A percentile compares a stretch with the other conserved stretches of the same genome.
Conservation (phyloP, 2,888 invertebrate genomes). For the Teinopalpus imperialis region DNA sequence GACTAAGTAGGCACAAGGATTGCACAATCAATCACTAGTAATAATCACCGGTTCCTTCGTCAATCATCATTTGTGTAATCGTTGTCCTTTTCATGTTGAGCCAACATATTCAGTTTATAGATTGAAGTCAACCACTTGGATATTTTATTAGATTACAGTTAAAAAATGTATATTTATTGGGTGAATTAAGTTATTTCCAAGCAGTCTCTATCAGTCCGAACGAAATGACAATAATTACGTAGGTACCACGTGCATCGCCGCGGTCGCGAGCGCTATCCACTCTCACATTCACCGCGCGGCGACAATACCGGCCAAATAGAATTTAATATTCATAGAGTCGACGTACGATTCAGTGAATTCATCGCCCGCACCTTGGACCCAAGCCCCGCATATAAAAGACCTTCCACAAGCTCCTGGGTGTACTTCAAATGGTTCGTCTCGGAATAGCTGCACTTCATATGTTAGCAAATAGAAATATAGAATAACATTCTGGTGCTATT, state of each 20-base stretch:
- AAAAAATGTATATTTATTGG: too few species aligned
- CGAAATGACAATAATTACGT: slow-evolving; percentile 24
- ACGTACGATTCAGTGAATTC: slow-evolving; percentile 79
- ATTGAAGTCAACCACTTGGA: too few species aligned
- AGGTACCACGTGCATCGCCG: slow-evolving; percentile 37
- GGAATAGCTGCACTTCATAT: slow-evolving; percentile 68
- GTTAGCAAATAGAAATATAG: slow-evolving; percentile 56
- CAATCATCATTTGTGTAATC: too few species aligned
- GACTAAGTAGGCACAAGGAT: too few species aligned
- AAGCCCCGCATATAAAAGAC: slow-evolving; percentile 74
- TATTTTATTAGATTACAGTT: too few species aligned
- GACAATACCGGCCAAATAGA: slow-evolving; percentile 76
- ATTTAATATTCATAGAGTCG: slow-evolving; percentile 80
- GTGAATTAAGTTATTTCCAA: slow-evolving; percentile 1
- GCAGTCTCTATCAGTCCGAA: background rate
- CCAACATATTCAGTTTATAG: too few species aligned
- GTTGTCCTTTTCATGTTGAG: too few species aligned
- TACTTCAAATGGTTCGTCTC: slow-evolving; percentile 75
- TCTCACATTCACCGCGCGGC: slow-evolving; percentile 68
- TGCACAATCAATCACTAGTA: too few species aligned
- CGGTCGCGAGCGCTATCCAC: slow-evolving; percentile 41
- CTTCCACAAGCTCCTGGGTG: slow-evolving; percentile 67
- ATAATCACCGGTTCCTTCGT: too few species aligned
- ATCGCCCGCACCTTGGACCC: slow-evolving; percentile 75
- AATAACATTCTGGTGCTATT: slow-evolving; percentile 61